Evolutionary conservation across 2,113 vertebrate species (phyloP).

Genomic region (Carettochelys insculpta): DNA sequence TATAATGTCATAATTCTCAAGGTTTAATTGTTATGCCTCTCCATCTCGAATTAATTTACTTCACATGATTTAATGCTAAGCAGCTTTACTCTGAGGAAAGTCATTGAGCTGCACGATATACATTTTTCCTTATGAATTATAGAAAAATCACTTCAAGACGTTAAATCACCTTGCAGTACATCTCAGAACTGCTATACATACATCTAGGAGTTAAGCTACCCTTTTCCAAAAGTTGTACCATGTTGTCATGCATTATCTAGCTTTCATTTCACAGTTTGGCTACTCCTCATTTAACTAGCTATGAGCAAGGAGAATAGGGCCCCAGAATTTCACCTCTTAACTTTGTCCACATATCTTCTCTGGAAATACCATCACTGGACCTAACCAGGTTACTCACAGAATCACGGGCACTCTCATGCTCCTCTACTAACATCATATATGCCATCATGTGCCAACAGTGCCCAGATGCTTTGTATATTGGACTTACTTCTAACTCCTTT

Average conservation of each 20-base stretch:
- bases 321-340: rapidly evolving
- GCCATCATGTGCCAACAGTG: too few species aligned
- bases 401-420: too few species aligned
- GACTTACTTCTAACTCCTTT: too few species aligned
- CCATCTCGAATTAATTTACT: background rate
- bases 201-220: background rate
- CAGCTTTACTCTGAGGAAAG: background rate
- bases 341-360: too few species aligned
- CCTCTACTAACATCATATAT: too few species aligned
- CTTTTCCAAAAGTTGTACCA: background rate
- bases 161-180: background rate
- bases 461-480: too few species aligned
- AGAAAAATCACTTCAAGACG: background rate
- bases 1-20: background rate
- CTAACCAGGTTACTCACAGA: too few species aligned
- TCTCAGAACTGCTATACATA: background rate
- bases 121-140: background rate
- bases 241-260: background rate
- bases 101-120: background rate
- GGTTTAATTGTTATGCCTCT: background rate
- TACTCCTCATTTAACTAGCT: background rate
- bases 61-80: background rate
- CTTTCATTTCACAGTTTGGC: background rate
- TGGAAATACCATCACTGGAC: too few species aligned
- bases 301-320: background rate